phyloP scores from a whole-genome alignment of 2,888 invertebrate genomes.

The Anaspis maculata region DNA sequence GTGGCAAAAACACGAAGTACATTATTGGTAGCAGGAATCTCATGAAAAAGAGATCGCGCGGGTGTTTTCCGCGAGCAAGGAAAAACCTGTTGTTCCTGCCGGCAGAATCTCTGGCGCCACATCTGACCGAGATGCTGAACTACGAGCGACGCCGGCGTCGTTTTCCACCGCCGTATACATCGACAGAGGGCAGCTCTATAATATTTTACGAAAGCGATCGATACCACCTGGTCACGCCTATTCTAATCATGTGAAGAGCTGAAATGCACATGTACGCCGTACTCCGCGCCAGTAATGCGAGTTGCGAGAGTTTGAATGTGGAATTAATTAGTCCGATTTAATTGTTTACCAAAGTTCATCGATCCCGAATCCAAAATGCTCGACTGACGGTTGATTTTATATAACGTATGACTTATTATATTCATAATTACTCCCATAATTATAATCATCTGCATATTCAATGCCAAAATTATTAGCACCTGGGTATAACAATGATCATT shows the following conservation, averaged over 20 bases:
- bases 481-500: too few species aligned
- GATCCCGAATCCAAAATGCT: too few species aligned
- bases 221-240: slow-evolving; percentile 29
- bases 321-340: too few species aligned
- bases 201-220: slow-evolving; percentile 22
- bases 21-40: not conserved
- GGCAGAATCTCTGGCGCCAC: slow-evolving; percentile 18
- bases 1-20: too few species aligned
- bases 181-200: slow-evolving; percentile 26
- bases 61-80: not conserved
- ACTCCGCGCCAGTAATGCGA: too few species aligned
- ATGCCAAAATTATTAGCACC: too few species aligned
- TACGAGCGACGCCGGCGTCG: slow-evolving; percentile 16
- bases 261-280: slow-evolving; percentile 8
- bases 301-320: too few species aligned
- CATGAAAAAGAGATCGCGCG: not conserved
- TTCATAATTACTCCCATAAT: too few species aligned
- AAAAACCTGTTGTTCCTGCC: slow-evolving; percentile 4
- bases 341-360: too few species aligned
- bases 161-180: slow-evolving; percentile 8
- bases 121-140: slow-evolving; percentile 18
- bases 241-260: slow-evolving; percentile 21
- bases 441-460: too few species aligned
- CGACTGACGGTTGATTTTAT: too few species aligned
- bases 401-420: too few species aligned